A percentile compares a stretch with the other conserved stretches of the same genome.
phyloP scores from a whole-genome alignment of 1,140 invertebrate genomes.

The Drosophila tani region DNA sequence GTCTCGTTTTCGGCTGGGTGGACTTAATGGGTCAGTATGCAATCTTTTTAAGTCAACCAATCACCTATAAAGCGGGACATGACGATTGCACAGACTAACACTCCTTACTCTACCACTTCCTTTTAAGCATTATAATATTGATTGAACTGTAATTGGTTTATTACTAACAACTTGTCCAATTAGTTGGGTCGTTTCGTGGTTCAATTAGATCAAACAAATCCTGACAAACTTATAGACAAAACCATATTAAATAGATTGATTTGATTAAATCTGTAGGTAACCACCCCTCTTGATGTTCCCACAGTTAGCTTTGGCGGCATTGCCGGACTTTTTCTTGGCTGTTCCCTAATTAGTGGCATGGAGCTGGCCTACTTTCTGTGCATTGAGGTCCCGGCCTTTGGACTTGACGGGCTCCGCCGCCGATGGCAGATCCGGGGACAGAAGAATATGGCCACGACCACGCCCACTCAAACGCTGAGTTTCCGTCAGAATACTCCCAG shows the following conservation, averaged over 20 bases:
- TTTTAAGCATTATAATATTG: neutral
- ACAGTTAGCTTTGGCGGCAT: constrained; percentile 90
- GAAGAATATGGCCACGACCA: constrained; percentile 1
- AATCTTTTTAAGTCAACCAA: neutral
- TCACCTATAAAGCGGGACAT: too few species aligned
- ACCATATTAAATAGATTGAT: neutral
- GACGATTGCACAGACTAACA: too few species aligned
- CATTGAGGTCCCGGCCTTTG: constrained; percentile 79
- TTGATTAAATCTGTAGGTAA: neutral
- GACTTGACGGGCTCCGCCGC: constrained; percentile 49
- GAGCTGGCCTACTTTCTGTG: constrained; percentile 91
- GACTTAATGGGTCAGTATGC: constrained; percentile 75
- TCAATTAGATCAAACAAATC: neutral
- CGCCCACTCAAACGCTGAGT: constrained; percentile 51
- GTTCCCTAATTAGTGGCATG: constrained; percentile 89
- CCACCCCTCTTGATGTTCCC: constrained; percentile 18
- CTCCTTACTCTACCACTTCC: neutral
- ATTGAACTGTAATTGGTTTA: neutral
- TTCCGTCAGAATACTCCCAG: constrained; percentile 50
- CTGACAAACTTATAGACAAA: neutral
- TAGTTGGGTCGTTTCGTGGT: neutral
- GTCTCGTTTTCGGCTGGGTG: constrained; percentile 80
- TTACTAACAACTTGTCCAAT: neutral
- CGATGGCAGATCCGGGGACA: constrained; percentile 30
- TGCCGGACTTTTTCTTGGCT: constrained; percentile 90